Percentiles rank a stretch among this genome's conserved stretches.
Evolutionary conservation across 2,888 invertebrate species (phyloP).

Genomic region (Microctonus hyperodae): DNA sequence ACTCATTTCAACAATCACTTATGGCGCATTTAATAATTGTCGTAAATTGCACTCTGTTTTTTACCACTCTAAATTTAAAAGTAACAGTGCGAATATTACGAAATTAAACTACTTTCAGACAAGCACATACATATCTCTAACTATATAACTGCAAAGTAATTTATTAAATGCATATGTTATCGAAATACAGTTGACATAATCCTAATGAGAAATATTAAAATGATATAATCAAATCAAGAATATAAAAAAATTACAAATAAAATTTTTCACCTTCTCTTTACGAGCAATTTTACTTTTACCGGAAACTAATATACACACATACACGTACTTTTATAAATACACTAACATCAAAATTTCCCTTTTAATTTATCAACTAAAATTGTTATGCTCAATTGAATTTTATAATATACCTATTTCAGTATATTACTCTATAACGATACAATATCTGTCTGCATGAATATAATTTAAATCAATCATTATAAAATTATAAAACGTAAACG

Average conservation of each 20-base stretch:
- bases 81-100: slow-evolving; percentile 1
- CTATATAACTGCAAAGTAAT: too few species aligned
- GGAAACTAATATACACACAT: background rate
- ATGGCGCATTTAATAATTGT: background rate
- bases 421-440: background rate
- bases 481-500: slow-evolving; percentile 38
- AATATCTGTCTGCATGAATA: too few species aligned
- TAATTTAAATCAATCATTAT: background rate
- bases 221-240: too few species aligned
- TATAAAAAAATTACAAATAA: too few species aligned
- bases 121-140: background rate
- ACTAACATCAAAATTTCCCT: background rate
- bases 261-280: too few species aligned
- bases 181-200: too few species aligned
- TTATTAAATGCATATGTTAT: too few species aligned
- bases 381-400: background rate
- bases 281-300: background rate
- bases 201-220: too few species aligned
- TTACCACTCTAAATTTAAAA: background rate
- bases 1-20: background rate
- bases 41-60: background rate
- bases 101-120: slow-evolving; percentile 12
- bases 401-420: background rate
- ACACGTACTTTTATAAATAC: background rate
- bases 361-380: background rate